Evolutionary conservation across 2,797 vertebrate genomes (phyloP).

Genomic region (Podargus strigoides): DNA sequence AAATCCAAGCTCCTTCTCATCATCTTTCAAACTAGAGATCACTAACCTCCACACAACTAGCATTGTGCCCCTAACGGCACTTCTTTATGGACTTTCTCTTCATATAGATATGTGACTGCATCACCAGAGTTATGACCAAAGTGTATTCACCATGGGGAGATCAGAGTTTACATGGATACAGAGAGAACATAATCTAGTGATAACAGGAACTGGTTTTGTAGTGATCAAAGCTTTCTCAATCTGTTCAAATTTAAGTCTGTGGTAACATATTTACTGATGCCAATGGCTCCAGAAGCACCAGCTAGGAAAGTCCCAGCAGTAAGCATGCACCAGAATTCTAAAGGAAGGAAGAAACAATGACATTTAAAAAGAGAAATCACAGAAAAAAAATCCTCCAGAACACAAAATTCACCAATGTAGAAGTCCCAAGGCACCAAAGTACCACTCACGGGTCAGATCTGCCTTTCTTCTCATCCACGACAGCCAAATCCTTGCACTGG

Average conservation of each 20-base stretch:
- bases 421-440: background rate
- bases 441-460: conserved; percentile 74
- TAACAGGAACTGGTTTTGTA: background rate
- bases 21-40: background rate
- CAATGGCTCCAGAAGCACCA: background rate
- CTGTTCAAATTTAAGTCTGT: background rate
- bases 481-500: conserved; percentile 72
- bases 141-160: background rate
- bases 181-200: background rate
- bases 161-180: background rate
- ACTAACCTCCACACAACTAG: background rate
- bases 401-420: background rate
- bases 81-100: background rate
- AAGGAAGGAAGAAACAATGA: background rate
- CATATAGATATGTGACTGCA: background rate
- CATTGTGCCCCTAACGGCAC: background rate
- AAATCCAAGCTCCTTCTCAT: background rate
- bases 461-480: conserved; percentile 73
- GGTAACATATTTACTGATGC: background rate
- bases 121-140: background rate
- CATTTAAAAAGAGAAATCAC: background rate
- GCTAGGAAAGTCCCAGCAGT: background rate
- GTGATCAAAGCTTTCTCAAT: background rate
- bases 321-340: background rate
- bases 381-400: background rate